A percentile compares a stretch with the other conserved stretches of the same genome.
phyloP scores from a whole-genome alignment of 1,140 invertebrate species.

The Trichonephila clavipes region DNA sequence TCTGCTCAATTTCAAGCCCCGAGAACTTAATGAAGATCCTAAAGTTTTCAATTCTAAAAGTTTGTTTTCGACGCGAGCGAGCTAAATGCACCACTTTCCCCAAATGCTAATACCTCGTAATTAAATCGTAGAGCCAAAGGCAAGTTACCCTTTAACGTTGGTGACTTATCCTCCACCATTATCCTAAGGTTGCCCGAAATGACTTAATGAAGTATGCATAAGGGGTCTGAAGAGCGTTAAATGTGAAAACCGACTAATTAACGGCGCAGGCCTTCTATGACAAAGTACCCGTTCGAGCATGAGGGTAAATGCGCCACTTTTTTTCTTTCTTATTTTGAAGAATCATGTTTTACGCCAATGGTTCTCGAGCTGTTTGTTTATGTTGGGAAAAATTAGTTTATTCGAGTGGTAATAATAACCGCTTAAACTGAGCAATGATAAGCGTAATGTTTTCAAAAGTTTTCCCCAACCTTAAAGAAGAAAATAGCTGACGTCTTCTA shows the following conservation, averaged over 20 bases:
- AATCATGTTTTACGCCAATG: not conserved
- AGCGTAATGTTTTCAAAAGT: slow-evolving; percentile 9
- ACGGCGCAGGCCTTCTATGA: slow-evolving; percentile 21
- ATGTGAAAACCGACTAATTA: slow-evolving; percentile 55
- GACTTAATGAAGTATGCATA: slow-evolving; percentile 51
- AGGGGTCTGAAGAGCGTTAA: slow-evolving; percentile 43
- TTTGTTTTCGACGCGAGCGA: slow-evolving; percentile 17
- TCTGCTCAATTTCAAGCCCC: slow-evolving; percentile 4
- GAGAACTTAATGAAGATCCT: slow-evolving; percentile 17
- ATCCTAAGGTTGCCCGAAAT: slow-evolving; percentile 21
- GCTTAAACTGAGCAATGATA: slow-evolving; percentile 1
- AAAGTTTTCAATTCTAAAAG: slow-evolving; percentile 18
- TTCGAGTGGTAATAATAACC: not conserved
- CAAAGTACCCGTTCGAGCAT: slow-evolving; percentile 21
- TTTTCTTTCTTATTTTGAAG: not conserved
- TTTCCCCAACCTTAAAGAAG: not conserved
- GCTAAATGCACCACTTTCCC: slow-evolving; percentile 19
- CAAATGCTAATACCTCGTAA: slow-evolving; percentile 50
- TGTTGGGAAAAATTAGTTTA: not conserved
- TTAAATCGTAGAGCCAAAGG: slow-evolving; percentile 31
- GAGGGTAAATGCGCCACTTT: slow-evolving; percentile 5
- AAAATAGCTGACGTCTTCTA: not conserved
- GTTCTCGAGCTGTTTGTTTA: not conserved
- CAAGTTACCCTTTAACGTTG: slow-evolving; percentile 28
- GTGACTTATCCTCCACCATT: slow-evolving; percentile 28